Evolutionary conservation across 2,113 vertebrate species (phyloP).

Genomic region (Terrapene triunguis): DNA sequence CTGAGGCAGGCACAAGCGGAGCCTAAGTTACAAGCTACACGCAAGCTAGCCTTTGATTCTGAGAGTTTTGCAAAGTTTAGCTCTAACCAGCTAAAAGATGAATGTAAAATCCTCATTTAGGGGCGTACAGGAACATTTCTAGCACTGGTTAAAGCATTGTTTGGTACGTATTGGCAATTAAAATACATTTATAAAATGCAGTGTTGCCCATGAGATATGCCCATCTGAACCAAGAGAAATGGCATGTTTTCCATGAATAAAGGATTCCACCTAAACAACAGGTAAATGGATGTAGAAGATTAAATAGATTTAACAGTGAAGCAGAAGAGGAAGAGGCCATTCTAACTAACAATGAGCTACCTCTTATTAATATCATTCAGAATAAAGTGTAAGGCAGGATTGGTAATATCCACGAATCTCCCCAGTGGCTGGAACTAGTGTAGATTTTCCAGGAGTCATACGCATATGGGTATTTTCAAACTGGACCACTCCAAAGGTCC

Average conservation of each 20-base stretch:
- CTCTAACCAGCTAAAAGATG: neutral
- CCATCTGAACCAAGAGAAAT: neutral
- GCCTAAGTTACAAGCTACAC: neutral
- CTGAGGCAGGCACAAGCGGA: neutral
- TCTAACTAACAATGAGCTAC: neutral
- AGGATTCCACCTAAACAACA: neutral
- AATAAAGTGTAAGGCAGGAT: neutral
- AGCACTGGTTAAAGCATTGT: accelerated
- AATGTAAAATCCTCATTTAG: neutral
- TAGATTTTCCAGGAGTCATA: neutral
- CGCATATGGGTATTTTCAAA: accelerated
- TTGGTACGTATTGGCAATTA: accelerated
- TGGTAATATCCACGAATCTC: neutral
- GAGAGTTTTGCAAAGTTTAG: neutral
- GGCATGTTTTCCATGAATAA: accelerated
- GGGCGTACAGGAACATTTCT: accelerated
- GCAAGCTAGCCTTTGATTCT: neutral
- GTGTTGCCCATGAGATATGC: neutral
- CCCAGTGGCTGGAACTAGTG: neutral
- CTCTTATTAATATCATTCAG: neutral
- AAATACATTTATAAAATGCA: neutral
- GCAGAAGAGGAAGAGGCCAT: neutral
- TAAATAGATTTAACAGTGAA: neutral
- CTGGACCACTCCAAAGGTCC: accelerated
- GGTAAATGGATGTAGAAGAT: neutral